phyloP scores from a whole-genome alignment of 1,140 invertebrate species.

The Diabrotica virgifera region DNA sequence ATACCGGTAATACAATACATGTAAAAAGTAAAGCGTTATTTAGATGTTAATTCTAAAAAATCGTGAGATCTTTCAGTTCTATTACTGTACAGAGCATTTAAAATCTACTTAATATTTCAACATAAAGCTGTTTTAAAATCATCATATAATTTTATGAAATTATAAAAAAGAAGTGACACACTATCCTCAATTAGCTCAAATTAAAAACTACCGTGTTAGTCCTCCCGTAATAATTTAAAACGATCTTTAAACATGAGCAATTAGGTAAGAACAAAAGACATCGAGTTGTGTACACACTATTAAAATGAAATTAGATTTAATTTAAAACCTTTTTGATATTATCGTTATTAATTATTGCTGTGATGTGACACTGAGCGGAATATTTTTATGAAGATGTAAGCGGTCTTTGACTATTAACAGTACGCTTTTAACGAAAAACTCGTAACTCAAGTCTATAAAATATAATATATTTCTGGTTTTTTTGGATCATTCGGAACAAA shows the following conservation, averaged over 20 bases:
- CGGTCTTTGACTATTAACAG: too few relatives aligned
- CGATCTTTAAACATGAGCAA: neutral
- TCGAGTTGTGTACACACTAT: neutral
- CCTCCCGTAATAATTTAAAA: neutral
- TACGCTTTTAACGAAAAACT: too few relatives aligned
- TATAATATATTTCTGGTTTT: too few relatives aligned
- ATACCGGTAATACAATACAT: too few relatives aligned
- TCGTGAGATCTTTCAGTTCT: neutral
- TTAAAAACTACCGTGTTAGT: neutral
- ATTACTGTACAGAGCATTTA: neutral
- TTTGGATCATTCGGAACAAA: too few relatives aligned
- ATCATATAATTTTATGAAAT: slow-evolving; percentile 1
- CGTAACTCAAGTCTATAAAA: too few relatives aligned
- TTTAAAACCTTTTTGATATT: neutral
- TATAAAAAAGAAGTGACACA: neutral
- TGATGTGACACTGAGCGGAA: too few relatives aligned
- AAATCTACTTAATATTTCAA: neutral
- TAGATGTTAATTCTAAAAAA: neutral
- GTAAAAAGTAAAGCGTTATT: neutral
- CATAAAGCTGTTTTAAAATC: neutral
- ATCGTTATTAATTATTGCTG: neutral
- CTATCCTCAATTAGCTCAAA: slow-evolving; percentile 2
- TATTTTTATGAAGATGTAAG: too few relatives aligned
- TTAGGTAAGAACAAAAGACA: neutral
- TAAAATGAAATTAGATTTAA: neutral